Evolutionary conservation across 2,797 vertebrate genomes (phyloP).

Genomic region (Otolemur crassicaudatus): DNA sequence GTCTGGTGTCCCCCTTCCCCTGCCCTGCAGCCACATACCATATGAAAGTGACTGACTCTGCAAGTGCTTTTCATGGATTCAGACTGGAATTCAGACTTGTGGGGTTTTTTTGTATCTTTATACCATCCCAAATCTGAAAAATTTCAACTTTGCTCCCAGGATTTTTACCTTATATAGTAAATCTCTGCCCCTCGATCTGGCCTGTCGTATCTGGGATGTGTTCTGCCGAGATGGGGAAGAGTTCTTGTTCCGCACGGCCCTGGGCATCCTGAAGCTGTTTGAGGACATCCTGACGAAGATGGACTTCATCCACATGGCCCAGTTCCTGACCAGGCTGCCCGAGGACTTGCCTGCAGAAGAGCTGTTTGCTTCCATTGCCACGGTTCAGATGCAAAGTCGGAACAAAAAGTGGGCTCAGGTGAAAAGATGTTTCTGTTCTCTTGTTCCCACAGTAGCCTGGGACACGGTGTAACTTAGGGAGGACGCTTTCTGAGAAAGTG

Average conservation of each 20-base stretch:
- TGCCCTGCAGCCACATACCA: background rate
- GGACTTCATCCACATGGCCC: constrained; percentile 98
- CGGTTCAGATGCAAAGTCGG: constrained; percentile 96
- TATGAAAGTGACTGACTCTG: fast-evolving
- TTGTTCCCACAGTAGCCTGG: fast-evolving
- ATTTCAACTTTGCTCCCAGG: constrained; percentile 84
- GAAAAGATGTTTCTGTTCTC: background rate
- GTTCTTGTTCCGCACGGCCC: constrained; percentile 94
- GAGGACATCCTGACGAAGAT: constrained; percentile 96
- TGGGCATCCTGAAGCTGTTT: constrained; percentile 94
- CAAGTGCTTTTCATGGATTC: background rate
- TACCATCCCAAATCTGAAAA: background rate
- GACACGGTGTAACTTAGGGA: fast-evolving
- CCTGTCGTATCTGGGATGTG: constrained; percentile 97
- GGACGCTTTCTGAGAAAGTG: fast-evolving
- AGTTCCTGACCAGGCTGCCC: constrained; percentile 96
- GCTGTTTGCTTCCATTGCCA: constrained; percentile 93
- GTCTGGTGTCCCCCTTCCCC: fast-evolving
- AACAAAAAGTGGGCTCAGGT: constrained; percentile 98
- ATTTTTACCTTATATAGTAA: constrained; percentile 98
- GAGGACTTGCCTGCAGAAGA: constrained; percentile 93
- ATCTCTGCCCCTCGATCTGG: constrained; percentile 96
- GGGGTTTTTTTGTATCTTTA: too few relatives aligned
- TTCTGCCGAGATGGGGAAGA: constrained; percentile 98
- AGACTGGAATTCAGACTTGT: too few relatives aligned